Evolutionary conservation across 2,797 vertebrate genomes (phyloP).

Genomic region (Zenarchopterus dispar): DNA sequence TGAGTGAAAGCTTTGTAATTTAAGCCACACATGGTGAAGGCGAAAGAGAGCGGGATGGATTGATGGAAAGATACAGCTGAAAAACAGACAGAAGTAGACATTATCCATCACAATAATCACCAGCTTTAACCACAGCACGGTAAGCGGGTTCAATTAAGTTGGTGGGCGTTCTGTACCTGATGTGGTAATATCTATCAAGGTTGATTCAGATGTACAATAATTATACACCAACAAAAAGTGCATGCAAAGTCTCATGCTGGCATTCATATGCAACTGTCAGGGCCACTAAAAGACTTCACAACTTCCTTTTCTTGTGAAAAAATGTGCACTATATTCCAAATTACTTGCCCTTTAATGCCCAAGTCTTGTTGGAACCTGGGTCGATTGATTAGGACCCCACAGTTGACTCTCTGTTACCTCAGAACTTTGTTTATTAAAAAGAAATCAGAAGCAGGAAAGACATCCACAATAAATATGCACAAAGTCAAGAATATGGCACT

Average conservation of each 20-base stretch:
- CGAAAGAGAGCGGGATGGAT: conserved; percentile 24
- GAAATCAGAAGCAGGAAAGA: no score
- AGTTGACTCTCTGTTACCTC: background rate
- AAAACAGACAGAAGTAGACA: conserved; percentile 43
- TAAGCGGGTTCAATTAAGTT: conserved; percentile 34
- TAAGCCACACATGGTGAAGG: conserved; percentile 67
- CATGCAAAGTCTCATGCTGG: background rate
- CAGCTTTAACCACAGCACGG: conserved; percentile 24
- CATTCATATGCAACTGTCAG: background rate
- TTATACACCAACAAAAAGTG: conserved; percentile 26
- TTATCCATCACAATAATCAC: conserved; percentile 43
- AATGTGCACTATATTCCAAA: background rate
- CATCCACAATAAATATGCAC: no score
- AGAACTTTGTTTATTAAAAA: no score
- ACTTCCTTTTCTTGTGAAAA: conserved; percentile 2
- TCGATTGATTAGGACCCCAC: background rate
- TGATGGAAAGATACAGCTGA: conserved; percentile 37
- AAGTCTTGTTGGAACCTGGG: background rate
- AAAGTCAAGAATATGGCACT: no score
- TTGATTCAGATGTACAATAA: conserved; percentile 18
- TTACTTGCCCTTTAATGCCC: no score
- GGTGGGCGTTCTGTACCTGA: conserved; percentile 26
- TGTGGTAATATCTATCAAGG: conserved; percentile 14
- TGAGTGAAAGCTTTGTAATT: conserved; percentile 81
- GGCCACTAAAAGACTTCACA: conserved; percentile 3